Conservation (phyloP, 1,140 invertebrate genomes). For the Brachionus calyciflorus region DNA sequence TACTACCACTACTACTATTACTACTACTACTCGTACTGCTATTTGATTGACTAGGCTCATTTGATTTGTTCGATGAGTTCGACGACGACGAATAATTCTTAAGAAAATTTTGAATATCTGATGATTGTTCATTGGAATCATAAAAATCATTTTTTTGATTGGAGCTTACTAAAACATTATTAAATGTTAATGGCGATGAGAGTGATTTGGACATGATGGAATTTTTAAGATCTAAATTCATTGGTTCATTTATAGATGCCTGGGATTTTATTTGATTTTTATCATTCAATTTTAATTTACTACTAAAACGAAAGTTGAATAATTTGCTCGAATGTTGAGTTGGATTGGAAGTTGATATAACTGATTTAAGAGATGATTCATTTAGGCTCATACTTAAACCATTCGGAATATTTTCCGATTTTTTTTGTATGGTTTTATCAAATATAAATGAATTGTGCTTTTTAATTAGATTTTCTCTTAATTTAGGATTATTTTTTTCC, state of each 20-base stretch:
- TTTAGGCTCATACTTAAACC: conserved; percentile 4
- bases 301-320: not conserved
- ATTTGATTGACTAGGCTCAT: conserved; percentile 33
- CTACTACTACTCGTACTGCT: not conserved
- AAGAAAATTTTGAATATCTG: not conserved
- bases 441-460: conserved; percentile 20
- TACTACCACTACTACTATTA: too few relatives aligned
- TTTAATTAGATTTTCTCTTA: not conserved
- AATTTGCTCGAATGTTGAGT: not conserved
- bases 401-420: not conserved
- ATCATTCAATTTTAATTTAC: not conserved
- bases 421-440: conserved; percentile 1
- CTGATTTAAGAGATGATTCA: conserved; percentile 4
- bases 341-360: not conserved
- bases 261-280: conserved; percentile 15
- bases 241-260: not conserved
- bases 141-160: not conserved
- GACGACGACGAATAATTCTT: conserved; percentile 5
- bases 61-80: conserved; percentile 11
- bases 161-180: too few relatives aligned
- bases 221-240: conserved; percentile 10
- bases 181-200: conserved; percentile 21
- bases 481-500: not conserved
- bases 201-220: conserved; percentile 26
- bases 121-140: not conserved